Percentiles rank a stretch among this genome's conserved stretches.
phyloP scores from a whole-genome alignment of 2,113 vertebrate genomes.

The Sylvietta virens region DNA sequence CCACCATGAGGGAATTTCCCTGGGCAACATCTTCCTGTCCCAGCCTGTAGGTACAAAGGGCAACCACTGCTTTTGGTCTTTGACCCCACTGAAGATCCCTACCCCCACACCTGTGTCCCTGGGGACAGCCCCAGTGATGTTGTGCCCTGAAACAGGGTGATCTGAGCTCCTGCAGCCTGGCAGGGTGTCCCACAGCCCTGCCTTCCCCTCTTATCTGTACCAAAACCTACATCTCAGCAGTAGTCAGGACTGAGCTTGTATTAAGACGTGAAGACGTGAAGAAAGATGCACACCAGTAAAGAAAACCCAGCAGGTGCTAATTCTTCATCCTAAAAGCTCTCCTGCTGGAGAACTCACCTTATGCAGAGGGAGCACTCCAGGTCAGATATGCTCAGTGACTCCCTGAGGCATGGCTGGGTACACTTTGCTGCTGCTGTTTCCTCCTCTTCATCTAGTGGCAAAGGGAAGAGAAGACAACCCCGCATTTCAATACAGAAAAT shows the following conservation, averaged over 20 bases:
- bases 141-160: accelerated
- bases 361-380: slow-evolving; percentile 91
- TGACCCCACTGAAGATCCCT: background rate
- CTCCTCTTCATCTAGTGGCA: background rate
- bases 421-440: background rate
- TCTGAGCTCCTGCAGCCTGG: background rate
- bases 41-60: background rate
- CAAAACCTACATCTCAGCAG: background rate
- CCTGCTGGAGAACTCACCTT: slow-evolving; percentile 65
- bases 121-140: background rate
- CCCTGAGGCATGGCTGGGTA: background rate
- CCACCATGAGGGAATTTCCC: background rate
- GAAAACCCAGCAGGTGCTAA: background rate
- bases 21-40: background rate
- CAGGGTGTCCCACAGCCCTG: background rate
- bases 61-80: background rate
- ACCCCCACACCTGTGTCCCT: background rate
- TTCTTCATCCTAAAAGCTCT: background rate
- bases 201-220: background rate
- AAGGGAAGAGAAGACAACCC: background rate
- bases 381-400: slow-evolving; percentile 78
- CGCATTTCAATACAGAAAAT: background rate
- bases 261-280: background rate
- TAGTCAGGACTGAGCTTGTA: background rate
- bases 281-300: background rate